Base-by-base conservation (phyloP, 2,113 vertebrate genomes). In the Mionectes macconnelli region DNA sequence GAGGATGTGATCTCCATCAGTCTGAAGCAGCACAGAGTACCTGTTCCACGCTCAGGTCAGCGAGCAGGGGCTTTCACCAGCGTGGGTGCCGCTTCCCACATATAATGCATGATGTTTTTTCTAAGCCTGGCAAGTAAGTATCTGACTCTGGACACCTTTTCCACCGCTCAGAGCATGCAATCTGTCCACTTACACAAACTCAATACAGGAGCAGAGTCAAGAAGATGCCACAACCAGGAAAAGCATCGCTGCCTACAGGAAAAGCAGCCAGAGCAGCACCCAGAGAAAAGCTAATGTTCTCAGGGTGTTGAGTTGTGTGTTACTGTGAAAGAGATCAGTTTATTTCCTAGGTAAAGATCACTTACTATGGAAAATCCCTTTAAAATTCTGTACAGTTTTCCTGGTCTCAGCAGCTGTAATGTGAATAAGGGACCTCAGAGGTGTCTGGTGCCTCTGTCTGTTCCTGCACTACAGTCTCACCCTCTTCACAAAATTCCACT, bases 131-230 rank as follows among this genome's bases (percentile, higher is more conserved):
- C 22, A 87, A 89, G 84, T 42, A 82, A 62, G 11, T 33, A 23
- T 63, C 69, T 80, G 37, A 40, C 20, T 87, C 64, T 53, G 47
- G 52, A 63, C 15, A 89, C 19, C 52, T 47, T 88, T 77, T n/a
- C 49, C n/a, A n/a, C 16, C 69, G 62, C 76, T 87, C 40, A 87
- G 68, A 72, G 28, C 21, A 62, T 3, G 3, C 45, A 74, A 74
- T n/a, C 33, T 33, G 39, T 23, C 13, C 30, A 15, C 8, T 83
- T 19, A 35, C 2, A 13, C 14, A 55, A 0, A 1, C 27, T 50
- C 13, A 60, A 74, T 76, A 31, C 7, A 77, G 23, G 25, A 89
- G 33, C n/a, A 77, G 17, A 62, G 49, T 39, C 70, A 90, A 64
- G 55, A 70, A 70, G 72, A 59, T 47, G 35, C 82, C 64, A 80